Base-by-base conservation (phyloP, 2,888 invertebrate genomes). In the Phanerotoma sp. region DNA sequence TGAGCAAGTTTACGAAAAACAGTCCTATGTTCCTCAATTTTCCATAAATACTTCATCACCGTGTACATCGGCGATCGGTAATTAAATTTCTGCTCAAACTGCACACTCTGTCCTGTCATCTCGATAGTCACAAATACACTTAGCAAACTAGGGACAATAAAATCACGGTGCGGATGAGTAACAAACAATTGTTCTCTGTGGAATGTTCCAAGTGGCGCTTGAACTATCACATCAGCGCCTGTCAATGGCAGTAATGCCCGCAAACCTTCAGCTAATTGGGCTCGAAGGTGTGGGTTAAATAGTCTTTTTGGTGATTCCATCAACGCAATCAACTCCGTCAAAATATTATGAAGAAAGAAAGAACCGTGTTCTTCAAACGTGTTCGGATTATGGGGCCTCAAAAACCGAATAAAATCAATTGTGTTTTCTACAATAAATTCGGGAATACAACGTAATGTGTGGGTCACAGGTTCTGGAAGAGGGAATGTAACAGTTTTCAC, bases 91-190 rank as follows among this genome's bases (percentile, higher is more conserved):
- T 96, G 94, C 74, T 96, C 96, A 73, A 96, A 96, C 69, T 93
- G 90, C 16, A 96, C 96, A 70, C 89, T 92, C 74, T 96, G 93
- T 0, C 96, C 96, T 0, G 96, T 96, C 92, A 96, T 93, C 80
- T 97, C 96, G 58, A 97, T 97, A 62, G 92, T 91, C n/a, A 97
- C 96, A 77, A 96, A 97, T 7, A 97, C 95, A 71, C 93, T 86
- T 52, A 96, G 79, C 22, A 97, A 79, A 71, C 87, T 89, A 40
- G 85, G 82, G 10, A 92, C 88, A 55, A 96, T 83, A 84, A 95
- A 77, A 56, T 81, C 67, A 44, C 87, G 82, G 72, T 91, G 86
- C 1, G 88, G 87, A 77, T 96, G 93, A 49, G 83, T 83, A 44
- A 84, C 82, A 73, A 94, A 91, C 42, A 96, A 78, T 71, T 86